Evolutionary conservation across 2,888 invertebrate genomes (phyloP), one percentile per base, ranked within the genome.

Genomic region (Nemotelus nigrinus): DNA sequence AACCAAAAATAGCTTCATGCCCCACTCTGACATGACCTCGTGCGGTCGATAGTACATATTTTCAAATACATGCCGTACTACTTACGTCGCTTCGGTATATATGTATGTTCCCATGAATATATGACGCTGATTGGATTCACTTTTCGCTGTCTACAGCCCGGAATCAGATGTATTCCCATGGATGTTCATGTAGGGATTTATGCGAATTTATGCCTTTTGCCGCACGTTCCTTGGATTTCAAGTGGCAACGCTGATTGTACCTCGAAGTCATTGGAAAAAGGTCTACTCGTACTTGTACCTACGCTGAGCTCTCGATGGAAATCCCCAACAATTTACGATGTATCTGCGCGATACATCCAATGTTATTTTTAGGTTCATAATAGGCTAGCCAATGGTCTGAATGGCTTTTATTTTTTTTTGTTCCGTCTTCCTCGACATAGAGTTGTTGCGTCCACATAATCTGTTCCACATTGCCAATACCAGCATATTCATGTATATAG

Each of bases 341-440:
- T 53, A 53, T 53, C 53, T 10, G 10, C 6, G 53, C 6, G 53
- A 10, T 53, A 53, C 53, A 53, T 6, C 53, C 53, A 10, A 6
- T 10, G 53, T 53, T 53, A 53, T 53, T 53, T 53, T 53, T 53
- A 53, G 53, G 53, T 53, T 53, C 65, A 65, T 65, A 65, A 65
- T 65, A 65, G 65, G 45, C 39, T 41, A 25, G 63, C 47, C 65
- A 65, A 65, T 65, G 47, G 65, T 45, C 65, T 65, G 65, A 65
- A 65, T 65, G 65, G 3, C 47, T 65, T 65, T 5, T 7, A 44
- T 45, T 10, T 65, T 10, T 65, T 45, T 39, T 25, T 25, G 41
- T 39, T 25, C 63, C 43, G 50, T 50, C 8, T 50, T 50, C 8
- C 50, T 50, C 5, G 6, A 43, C 43, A 41, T 8, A 7, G 63